A percentile compares a stretch with the other conserved stretches of the same genome.
phyloP scores from a whole-genome alignment of 2,888 invertebrate genomes.

The Ceraclea dissimilis region DNA sequence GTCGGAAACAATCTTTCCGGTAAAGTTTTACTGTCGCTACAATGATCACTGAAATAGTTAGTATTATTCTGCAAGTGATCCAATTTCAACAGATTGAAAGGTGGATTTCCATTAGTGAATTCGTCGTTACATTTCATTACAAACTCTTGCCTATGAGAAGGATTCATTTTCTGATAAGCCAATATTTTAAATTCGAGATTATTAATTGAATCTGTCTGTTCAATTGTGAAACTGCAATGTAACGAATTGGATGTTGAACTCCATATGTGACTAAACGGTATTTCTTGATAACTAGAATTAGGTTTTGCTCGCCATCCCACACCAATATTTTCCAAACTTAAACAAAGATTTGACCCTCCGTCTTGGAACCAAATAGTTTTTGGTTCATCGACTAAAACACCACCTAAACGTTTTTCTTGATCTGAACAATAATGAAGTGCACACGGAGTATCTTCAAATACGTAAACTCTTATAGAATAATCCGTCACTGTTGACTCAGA shows the following conservation, averaged over 20 bases:
- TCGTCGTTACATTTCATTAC: constrained; percentile 19
- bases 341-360: constrained; percentile 67
- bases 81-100: constrained; percentile 11
- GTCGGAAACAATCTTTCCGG: constrained; percentile 32
- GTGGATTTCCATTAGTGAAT: constrained; percentile 14
- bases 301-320: constrained; percentile 72
- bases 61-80: constrained; percentile 17
- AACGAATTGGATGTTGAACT: constrained; percentile 65
- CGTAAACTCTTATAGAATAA: constrained; percentile 73
- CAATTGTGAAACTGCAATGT: constrained; percentile 74
- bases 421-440: constrained; percentile 66
- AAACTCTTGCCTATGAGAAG: constrained; percentile 23
- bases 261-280: constrained; percentile 77
- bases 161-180: constrained; percentile 35
- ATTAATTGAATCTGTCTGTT: constrained; percentile 54
- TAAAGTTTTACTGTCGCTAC: constrained; percentile 36
- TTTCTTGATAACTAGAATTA: constrained; percentile 66
- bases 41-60: constrained; percentile 6
- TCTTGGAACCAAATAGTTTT: constrained; percentile 71
- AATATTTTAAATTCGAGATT: constrained; percentile 44
- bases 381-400: constrained; percentile 71
- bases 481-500: constrained; percentile 57
- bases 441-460: constrained; percentile 78
- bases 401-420: constrained; percentile 63
- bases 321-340: constrained; percentile 70